Conservation (phyloP, 2,888 invertebrate genomes). For the Amphimallon solstitiale region DNA sequence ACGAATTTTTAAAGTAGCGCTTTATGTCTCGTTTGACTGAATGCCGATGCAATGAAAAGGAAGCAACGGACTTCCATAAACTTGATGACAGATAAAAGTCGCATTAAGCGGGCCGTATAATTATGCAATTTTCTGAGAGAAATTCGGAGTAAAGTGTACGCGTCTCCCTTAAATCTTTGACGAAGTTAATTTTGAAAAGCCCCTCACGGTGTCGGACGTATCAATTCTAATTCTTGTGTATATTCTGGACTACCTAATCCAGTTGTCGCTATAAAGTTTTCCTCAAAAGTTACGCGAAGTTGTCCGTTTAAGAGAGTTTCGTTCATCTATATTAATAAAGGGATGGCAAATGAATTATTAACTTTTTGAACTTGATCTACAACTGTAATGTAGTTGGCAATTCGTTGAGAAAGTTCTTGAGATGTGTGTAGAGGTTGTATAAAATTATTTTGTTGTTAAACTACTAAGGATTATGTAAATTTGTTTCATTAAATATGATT, state of each 20-base stretch:
- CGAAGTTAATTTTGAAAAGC: slow-evolving; percentile 6
- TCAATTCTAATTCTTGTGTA: slow-evolving; percentile 14
- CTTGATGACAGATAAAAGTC: neutral
- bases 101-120: neutral
- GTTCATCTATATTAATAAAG: slow-evolving; percentile 15
- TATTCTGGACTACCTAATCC: slow-evolving; percentile 12
- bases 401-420: no score
- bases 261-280: slow-evolving; percentile 17
- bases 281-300: slow-evolving; percentile 2
- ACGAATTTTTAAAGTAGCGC: no score
- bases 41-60: no score
- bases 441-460: no score
- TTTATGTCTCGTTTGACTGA: no score
- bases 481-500: no score
- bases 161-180: neutral
- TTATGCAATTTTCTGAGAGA: slow-evolving; percentile 5
- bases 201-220: neutral
- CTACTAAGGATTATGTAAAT: no score
- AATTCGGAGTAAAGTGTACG: neutral
- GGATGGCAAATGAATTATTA: slow-evolving; percentile 9
- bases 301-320: neutral
- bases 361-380: neutral
- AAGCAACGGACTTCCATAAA: no score
- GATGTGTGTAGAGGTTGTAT: no score
- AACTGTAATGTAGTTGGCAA: no score